phyloP scores from a whole-genome alignment of 2,797 vertebrate species.

The Anniella stebbinsi region DNA sequence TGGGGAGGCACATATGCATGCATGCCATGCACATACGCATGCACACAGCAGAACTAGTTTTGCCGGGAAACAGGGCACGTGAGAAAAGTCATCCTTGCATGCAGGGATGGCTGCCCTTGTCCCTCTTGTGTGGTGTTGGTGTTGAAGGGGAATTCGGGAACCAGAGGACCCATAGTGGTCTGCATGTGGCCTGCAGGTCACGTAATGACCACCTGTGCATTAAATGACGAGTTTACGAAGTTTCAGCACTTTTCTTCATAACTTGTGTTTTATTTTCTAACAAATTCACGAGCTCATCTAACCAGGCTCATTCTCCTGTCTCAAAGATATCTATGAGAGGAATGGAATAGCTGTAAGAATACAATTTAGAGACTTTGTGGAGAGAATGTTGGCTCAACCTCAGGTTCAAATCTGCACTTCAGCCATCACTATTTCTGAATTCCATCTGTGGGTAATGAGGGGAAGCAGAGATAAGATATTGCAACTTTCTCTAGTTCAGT shows the following conservation, averaged over 20 bases:
- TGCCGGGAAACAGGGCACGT: no score
- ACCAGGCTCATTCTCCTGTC: conserved; percentile 66
- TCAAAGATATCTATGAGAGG: conserved; percentile 67
- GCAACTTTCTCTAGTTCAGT: background rate
- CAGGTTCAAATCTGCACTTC: background rate
- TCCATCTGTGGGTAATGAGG: background rate
- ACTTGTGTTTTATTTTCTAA: conserved; percentile 41
- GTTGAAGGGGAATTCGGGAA: no score
- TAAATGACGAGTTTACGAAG: conserved; percentile 68
- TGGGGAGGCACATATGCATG: no score
- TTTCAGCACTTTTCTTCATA: background rate
- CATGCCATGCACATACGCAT: no score
- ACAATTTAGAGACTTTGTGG: background rate
- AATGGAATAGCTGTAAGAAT: background rate
- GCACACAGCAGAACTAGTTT: no score
- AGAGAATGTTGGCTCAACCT: background rate
- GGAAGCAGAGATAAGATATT: background rate
- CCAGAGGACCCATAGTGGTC: no score
- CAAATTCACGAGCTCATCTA: conserved; percentile 60
- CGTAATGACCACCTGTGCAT: no score
- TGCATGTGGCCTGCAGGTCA: no score
- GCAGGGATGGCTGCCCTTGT: no score
- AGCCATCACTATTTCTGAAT: background rate
- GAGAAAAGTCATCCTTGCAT: no score
- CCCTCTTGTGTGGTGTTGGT: no score